Evolutionary conservation across 2,888 invertebrate genomes (phyloP), one percentile per base, ranked within the genome.

Genomic region (Lysandra coridon): DNA sequence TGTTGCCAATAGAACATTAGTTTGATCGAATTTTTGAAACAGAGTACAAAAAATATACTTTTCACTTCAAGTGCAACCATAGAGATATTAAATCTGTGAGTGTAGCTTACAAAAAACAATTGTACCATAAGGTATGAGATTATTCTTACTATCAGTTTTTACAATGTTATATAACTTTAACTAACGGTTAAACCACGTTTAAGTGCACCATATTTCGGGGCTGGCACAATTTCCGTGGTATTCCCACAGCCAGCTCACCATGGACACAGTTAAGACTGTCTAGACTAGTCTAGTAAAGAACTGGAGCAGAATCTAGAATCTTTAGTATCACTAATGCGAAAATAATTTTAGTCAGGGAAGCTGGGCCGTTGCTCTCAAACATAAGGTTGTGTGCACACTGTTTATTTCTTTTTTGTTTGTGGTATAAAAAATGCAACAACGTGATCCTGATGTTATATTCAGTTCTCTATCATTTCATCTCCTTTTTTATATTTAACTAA

Each of bases 181-280:
- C 14, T 57, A 57, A 57, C 57, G 57, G 57, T 57, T 57, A 57
- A 57, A 49, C 49, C 49, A 49, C 14, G 57, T 57, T 57, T 17
- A 57, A 57, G 17, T 23, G 1, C 0, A 23, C 17, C 7, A 62
- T 62, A 4, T 33, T 33, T 33, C 33, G 4, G 33, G 10, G 4
- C 57, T 57, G 33, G 14, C 14, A 69, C 4, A 69, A 33, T 64
- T 64, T 64, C 5, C 12, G 14, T 33, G 69, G 33, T 69, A 12
- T 69, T 69, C 69, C 33, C 69, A 4, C 33, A 30, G 33, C 69
- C 69, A 37, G 33, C 69, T 30, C 64, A 64, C 64, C 69, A 14
- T 69, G 14, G 69, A 69, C 33, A 69, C 69, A 69, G 69, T 69
- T 69, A 64, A 23, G 12, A 14, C 17, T 57, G 87, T 88, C 86